Conservation (phyloP, 92 coral and sea anemone species). For the Heliopora coerulea region DNA sequence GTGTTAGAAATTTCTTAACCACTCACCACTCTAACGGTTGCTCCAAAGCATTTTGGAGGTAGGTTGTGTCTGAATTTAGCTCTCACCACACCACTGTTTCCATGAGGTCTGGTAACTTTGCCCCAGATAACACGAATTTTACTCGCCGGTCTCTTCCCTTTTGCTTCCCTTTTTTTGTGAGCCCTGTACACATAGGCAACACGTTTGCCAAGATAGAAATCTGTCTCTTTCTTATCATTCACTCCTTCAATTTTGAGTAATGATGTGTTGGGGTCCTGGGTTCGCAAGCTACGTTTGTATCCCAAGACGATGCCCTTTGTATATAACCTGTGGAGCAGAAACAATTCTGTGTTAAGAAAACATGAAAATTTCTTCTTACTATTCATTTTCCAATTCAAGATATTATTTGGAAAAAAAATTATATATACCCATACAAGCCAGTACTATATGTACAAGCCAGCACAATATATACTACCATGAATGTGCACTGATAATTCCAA, state of each 20-base stretch:
- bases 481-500: too few relatives aligned
- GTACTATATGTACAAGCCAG: too few relatives aligned
- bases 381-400: too few relatives aligned
- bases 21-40: slow-evolving; percentile 96
- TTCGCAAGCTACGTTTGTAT: slow-evolving; percentile 91
- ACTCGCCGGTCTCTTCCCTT: slow-evolving; percentile 84
- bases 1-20: too few relatives aligned
- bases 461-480: too few relatives aligned
- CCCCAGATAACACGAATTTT: slow-evolving; percentile 97
- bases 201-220: slow-evolving; percentile 95
- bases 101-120: slow-evolving; percentile 87
- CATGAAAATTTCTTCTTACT: too few relatives aligned
- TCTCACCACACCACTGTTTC: slow-evolving; percentile 99
- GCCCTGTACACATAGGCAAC: slow-evolving; percentile 95
- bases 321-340: slow-evolving; percentile 60
- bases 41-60: slow-evolving; percentile 96
- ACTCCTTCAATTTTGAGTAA: slow-evolving; percentile 92
- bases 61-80: slow-evolving; percentile 96
- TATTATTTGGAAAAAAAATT: too few relatives aligned
- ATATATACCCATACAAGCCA: too few relatives aligned
- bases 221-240: slow-evolving; percentile 69
- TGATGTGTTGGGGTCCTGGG: slow-evolving; percentile 95
- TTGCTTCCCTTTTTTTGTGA: slow-evolving; percentile 77
- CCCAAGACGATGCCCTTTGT: slow-evolving; percentile 98
- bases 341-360: not conserved